Percentiles rank a stretch among this genome's conserved stretches.
phyloP scores from a whole-genome alignment of 2,797 vertebrate species.

The Xenopus petersii region DNA sequence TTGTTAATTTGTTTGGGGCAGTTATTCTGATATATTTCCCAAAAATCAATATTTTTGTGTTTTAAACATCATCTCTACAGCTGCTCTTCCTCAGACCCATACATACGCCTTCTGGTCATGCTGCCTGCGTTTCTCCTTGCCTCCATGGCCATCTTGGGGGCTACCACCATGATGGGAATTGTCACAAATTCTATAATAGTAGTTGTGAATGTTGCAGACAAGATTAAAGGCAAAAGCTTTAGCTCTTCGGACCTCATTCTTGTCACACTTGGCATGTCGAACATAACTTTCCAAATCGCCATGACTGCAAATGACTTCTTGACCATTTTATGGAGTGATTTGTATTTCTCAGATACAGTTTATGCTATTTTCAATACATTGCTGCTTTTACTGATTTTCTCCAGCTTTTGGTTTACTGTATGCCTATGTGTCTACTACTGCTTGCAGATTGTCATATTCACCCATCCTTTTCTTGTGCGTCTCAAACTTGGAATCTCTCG shows the following conservation, averaged over 20 bases:
- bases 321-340: conserved; percentile 20
- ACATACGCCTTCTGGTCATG: neutral
- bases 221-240: conserved; percentile 20
- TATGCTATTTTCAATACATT: conserved; percentile 28
- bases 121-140: conserved; percentile 26
- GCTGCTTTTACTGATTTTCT: conserved; percentile 22
- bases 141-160: conserved; percentile 29
- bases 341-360: conserved; percentile 18
- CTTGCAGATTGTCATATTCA: conserved; percentile 38
- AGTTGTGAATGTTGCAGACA: conserved; percentile 22
- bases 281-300: conserved; percentile 30
- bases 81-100: no score
- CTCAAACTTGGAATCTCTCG: conserved; percentile 25
- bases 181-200: conserved; percentile 31
- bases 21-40: no score
- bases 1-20: no score
- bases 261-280: conserved; percentile 27
- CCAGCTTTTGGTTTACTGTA: conserved; percentile 41
- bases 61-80: no score
- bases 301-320: conserved; percentile 37
- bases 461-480: conserved; percentile 15
- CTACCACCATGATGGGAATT: conserved; percentile 23
- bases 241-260: conserved; percentile 33
- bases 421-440: conserved; percentile 40
- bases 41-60: no score